phyloP scores from a whole-genome alignment of 1,140 invertebrate species.

The Chironomus striatipennis region DNA sequence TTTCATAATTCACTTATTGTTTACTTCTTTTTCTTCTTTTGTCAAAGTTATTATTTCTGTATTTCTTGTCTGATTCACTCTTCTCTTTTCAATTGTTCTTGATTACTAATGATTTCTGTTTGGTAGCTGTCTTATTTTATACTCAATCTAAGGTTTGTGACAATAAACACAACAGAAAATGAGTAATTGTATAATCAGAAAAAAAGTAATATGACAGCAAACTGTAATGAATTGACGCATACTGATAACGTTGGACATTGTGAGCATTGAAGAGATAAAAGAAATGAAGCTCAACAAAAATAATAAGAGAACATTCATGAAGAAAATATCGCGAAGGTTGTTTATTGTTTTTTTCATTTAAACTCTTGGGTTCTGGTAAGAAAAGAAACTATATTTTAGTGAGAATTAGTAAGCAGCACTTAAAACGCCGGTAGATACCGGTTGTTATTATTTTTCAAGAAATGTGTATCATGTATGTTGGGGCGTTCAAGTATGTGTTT shows the following conservation, averaged over 20 bases:
- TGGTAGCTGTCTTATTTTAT: background rate
- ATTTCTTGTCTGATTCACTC: no score
- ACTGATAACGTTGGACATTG: background rate
- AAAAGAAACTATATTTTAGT: background rate
- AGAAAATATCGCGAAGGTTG: constrained; percentile 4
- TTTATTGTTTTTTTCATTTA: background rate
- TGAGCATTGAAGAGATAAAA: background rate
- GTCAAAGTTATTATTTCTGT: background rate
- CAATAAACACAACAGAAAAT: background rate
- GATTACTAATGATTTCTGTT: background rate
- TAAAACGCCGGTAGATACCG: background rate
- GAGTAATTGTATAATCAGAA: background rate
- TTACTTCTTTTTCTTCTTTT: background rate
- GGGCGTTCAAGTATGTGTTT: background rate
- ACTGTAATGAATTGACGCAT: background rate
- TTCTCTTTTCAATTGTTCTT: background rate
- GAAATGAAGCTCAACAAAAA: no score
- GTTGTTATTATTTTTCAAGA: background rate
- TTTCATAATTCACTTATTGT: background rate
- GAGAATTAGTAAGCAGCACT: no score
- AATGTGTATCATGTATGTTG: background rate
- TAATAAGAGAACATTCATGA: no score
- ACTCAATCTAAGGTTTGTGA: background rate
- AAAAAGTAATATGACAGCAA: background rate
- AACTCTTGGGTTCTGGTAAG: background rate